A percentile compares a stretch with the other conserved stretches of the same genome.
phyloP scores from a whole-genome alignment of 2,888 invertebrate genomes.

The Cheilosia grossa region DNA sequence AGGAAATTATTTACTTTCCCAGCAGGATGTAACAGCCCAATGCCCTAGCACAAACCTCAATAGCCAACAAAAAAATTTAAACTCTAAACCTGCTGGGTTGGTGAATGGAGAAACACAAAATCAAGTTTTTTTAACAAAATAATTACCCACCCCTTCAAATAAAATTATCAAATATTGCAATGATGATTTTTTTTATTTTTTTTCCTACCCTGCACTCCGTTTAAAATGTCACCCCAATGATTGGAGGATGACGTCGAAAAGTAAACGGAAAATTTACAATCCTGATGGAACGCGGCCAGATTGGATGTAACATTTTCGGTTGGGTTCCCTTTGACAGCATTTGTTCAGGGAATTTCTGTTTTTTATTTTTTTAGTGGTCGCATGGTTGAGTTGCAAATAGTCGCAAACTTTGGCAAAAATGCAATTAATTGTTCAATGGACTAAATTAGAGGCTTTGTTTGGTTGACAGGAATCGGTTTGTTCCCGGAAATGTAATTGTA shows the following conservation, averaged over 20 bases:
- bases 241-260: constrained; percentile 48
- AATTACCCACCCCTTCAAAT: constrained; percentile 59
- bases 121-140: constrained; percentile 58
- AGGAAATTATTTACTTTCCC: constrained; percentile 22
- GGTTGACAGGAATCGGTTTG: neutral
- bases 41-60: constrained; percentile 32
- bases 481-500: too few relatives aligned
- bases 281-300: constrained; percentile 22
- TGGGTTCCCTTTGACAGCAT: constrained; percentile 47
- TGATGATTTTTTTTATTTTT: constrained; percentile 2
- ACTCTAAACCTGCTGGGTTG: too few relatives aligned
- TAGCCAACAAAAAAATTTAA: constrained; percentile 6
- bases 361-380: constrained; percentile 1
- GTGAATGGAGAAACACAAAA: neutral
- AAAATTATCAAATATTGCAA: constrained; percentile 53
- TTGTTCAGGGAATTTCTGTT: neutral
- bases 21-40: constrained; percentile 1
- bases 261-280: constrained; percentile 19
- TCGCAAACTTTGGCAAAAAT: constrained; percentile 35
- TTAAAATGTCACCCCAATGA: constrained; percentile 31
- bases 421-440: constrained; percentile 64
- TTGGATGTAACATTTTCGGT: constrained; percentile 54
- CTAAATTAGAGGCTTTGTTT: constrained; percentile 33
- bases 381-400: constrained; percentile 21
- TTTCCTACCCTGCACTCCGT: neutral